These are phyloP conservation scores for Eupithecia insigniata DNA, from an alignment of 2,888 invertebrate genomes.

Conservation along the genomic window DNA sequence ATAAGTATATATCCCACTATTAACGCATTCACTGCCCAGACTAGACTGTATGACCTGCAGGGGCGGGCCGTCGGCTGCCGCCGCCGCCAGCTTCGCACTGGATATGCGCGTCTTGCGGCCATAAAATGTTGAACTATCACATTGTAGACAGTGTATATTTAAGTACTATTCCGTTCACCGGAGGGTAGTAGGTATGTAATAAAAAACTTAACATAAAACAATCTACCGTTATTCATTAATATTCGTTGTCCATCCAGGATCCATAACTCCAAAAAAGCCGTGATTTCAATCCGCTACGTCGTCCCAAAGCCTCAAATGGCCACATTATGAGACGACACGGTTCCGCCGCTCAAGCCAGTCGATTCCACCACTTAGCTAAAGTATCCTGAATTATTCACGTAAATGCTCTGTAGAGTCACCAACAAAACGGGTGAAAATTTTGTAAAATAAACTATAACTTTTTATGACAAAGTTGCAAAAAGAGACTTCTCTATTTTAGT, in stretches of 20 bases:
- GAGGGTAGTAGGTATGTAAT: too few relatives aligned
- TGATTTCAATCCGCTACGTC: slow-evolving; percentile 45
- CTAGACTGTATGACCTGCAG: too few relatives aligned
- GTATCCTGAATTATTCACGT: slow-evolving; percentile 49
- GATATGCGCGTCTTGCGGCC: too few relatives aligned
- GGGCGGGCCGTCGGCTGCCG: too few relatives aligned
- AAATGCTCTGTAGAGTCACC: slow-evolving; percentile 18
- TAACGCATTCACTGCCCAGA: too few relatives aligned
- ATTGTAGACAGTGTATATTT: too few relatives aligned
- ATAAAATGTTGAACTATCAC: background rate
- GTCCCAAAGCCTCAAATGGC: slow-evolving; percentile 49
- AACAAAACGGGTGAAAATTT: slow-evolving; percentile 13
- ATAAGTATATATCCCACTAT: too few relatives aligned
- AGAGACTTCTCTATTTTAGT: background rate
- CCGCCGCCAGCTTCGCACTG: too few relatives aligned
- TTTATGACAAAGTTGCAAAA: background rate
- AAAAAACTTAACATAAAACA: background rate
- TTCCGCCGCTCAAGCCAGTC: slow-evolving; percentile 57
- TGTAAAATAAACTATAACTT: background rate
- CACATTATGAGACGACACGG: slow-evolving; percentile 57
- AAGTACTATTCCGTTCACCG: background rate
- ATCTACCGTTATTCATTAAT: background rate
- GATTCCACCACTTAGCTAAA: slow-evolving; percentile 57
- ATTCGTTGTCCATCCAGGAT: background rate
- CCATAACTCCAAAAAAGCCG: slow-evolving; percentile 12